Base-by-base conservation (phyloP, 1,140 invertebrate genomes). In the Eueides isabella region DNA sequence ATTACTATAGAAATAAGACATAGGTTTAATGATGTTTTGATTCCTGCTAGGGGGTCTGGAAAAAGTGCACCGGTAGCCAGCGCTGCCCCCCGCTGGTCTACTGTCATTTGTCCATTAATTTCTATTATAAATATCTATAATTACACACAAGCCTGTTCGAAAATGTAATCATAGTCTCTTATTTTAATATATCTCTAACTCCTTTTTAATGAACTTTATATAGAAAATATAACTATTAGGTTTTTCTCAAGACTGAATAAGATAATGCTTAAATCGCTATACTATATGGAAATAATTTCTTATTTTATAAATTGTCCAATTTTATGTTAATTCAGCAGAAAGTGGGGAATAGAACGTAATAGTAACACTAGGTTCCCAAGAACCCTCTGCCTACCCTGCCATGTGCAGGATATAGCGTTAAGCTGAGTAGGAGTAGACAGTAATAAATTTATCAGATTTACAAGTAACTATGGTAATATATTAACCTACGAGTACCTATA, bases 51-150 rank as follows among this genome's bases (percentile, higher is more conserved):
- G 74, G 74, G 74, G 70, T 76, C 74, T 31, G 68, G 41, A 67
- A 33, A 41, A 35, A 71, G 55, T 33, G 67, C 29, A 63, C 68
- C 74, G 69, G 74, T 76, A 76, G 74, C 69, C 68, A 26, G 44
- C 63, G 44, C 5, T 48, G 61, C 28, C 70, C 61, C 74, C 74
- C 41, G 74, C 74, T 71, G 74, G 2, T 76, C 23, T 28, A 28
- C 68, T 76, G 74, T 76, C 74, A 65, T 72, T 76, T 69, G 66
- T 41, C 61, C 74, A 76, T 76, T 76, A 76, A 76, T 72, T 67
- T 76, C 74, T 66, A 67, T 72, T 76, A 76, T 76, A 72, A 75
- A 68, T 64, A 72, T 76, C 67, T 76, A 61, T 76, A 76, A 76
- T 72, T 68, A 76, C 70, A 33, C 30, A 38, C 70, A 35, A 64